A percentile compares a stretch with the other conserved stretches of the same genome.
Conservation (phyloP, 2,113 vertebrate genomes). For the Solea solea region DNA sequence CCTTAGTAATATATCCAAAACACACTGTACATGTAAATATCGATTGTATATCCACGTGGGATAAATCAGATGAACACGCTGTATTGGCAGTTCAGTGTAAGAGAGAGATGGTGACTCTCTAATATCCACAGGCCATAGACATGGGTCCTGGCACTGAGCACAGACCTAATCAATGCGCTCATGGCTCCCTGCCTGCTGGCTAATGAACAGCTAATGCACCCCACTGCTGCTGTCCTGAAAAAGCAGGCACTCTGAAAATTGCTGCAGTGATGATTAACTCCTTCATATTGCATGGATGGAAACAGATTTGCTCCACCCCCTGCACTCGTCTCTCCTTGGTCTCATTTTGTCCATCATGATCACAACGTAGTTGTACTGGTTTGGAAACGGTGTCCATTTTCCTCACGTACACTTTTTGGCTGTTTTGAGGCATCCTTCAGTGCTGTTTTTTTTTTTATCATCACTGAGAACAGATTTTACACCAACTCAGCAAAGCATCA, state of each 20-base stretch:
- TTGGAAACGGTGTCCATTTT: constrained; percentile 18
- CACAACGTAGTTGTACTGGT: constrained; percentile 15
- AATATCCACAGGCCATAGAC: constrained; percentile 53
- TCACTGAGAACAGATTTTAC: constrained; percentile 23
- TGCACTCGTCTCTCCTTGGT: not conserved
- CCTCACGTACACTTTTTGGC: constrained; percentile 25
- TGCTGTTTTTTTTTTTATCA: no score
- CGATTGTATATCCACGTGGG: not conserved
- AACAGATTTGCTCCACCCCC: constrained; percentile 49
- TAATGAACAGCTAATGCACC: constrained; percentile 68
- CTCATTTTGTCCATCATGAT: constrained; percentile 1
- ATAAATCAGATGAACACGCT: constrained; percentile 40
- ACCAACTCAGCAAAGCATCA: constrained; percentile 48
- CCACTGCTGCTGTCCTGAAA: constrained; percentile 25
- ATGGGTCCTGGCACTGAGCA: constrained; percentile 23
- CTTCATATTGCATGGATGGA: constrained; percentile 67
- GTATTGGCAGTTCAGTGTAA: constrained; percentile 19
- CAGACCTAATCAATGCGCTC: constrained; percentile 60
- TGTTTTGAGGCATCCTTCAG: constrained; percentile 44
- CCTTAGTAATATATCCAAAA: not conserved
- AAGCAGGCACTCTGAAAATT: constrained; percentile 43
- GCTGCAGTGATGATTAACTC: constrained; percentile 56
- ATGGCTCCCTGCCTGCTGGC: constrained; percentile 53
- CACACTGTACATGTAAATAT: constrained; percentile 1
- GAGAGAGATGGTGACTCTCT: constrained; percentile 26